Evolutionary conservation across 2,113 vertebrate species (phyloP).

Genomic region (Mirounga angustirostris): DNA sequence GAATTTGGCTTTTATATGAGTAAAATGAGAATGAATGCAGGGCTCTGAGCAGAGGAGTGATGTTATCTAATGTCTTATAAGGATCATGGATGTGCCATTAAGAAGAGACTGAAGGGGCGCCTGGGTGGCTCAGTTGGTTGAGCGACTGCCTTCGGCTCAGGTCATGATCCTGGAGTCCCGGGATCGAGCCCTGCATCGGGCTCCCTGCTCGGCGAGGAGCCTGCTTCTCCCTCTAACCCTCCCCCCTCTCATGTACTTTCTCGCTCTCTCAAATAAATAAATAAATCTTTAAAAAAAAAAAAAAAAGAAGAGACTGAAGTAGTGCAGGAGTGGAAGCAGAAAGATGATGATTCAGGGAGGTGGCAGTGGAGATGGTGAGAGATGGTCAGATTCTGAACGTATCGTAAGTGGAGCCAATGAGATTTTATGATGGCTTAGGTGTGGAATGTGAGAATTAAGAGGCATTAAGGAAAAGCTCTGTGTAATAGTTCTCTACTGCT

Average conservation of each 20-base stretch:
- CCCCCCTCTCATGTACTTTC: too few relatives aligned
- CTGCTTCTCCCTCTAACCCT: too few relatives aligned
- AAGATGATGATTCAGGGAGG: neutral
- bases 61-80: neutral
- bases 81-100: neutral
- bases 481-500: slow-evolving; percentile 26
- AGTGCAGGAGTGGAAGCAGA: neutral
- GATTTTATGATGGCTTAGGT: neutral
- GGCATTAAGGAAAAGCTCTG: neutral
- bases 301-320: neutral
- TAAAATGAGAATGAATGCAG: neutral
- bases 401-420: neutral
- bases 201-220: too few relatives aligned
- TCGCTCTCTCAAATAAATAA: too few relatives aligned
- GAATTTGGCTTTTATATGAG: neutral
- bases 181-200: too few relatives aligned
- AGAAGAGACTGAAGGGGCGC: neutral
- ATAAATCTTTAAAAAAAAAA: too few relatives aligned
- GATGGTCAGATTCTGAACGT: neutral
- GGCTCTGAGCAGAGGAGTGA: neutral
- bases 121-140: too few relatives aligned
- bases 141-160: too few relatives aligned
- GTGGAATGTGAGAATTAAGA: neutral
- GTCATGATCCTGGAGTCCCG: too few relatives aligned
- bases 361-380: neutral